phyloP scores from a whole-genome alignment of 2,797 vertebrate genomes.

The Pteropus rufus region DNA sequence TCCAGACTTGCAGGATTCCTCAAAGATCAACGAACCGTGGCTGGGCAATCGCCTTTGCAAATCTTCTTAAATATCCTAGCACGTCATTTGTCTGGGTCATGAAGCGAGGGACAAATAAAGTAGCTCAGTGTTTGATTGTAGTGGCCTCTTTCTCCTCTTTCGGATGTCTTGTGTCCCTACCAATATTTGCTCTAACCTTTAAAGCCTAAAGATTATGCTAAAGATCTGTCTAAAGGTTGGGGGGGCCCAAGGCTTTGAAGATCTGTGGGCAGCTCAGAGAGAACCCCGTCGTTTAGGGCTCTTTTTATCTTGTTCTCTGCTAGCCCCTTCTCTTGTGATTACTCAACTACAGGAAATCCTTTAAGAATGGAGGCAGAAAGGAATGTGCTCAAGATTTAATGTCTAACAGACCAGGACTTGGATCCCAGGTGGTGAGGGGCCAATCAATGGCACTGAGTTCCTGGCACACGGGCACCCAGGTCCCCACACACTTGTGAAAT shows the following conservation, averaged over 20 bases:
- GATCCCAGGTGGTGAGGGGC: neutral
- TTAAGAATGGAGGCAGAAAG: neutral
- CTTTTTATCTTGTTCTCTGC: neutral
- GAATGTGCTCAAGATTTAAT: neutral
- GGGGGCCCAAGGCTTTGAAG: neutral
- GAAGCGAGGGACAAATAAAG: neutral
- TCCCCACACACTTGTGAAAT: too few relatives aligned
- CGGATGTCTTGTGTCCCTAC: neutral
- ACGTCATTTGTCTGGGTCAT: neutral
- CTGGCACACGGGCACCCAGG: too few relatives aligned
- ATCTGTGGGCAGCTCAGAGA: conserved; percentile 7
- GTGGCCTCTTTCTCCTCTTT: neutral
- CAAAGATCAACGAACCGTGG: neutral
- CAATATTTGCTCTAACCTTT: conserved; percentile 31
- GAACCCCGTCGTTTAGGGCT: neutral
- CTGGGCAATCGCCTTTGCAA: neutral
- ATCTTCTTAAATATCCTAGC: neutral
- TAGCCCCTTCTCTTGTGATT: neutral
- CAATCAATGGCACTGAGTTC: neutral
- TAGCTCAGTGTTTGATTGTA: neutral
- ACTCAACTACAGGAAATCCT: neutral
- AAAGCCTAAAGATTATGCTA: conserved; percentile 15
- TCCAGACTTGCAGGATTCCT: neutral
- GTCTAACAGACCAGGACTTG: neutral
- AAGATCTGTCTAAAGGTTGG: neutral